Conservation (phyloP, 2,888 invertebrate species). For the Drosophila macrospina region DNA sequence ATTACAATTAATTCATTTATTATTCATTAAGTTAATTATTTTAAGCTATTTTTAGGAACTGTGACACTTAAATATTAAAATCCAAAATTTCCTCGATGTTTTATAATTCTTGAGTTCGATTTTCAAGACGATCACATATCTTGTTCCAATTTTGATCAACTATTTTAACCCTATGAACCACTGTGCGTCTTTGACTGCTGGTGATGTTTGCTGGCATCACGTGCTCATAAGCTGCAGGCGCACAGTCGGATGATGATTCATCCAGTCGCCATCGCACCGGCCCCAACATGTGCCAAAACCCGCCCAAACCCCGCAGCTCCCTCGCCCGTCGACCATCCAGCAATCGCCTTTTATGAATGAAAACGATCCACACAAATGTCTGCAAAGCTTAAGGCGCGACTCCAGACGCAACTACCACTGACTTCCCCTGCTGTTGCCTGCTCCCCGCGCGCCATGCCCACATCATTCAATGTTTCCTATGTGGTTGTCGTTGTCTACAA, state of each 20-base stretch:
- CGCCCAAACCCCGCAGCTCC: constrained; percentile 31
- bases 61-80: neutral
- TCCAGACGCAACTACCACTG: constrained; percentile 43
- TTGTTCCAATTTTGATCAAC: neutral
- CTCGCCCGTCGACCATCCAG: constrained; percentile 1
- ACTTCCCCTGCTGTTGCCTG: neutral
- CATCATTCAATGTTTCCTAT: constrained; percentile 65
- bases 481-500: constrained; percentile 60
- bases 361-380: constrained; percentile 61
- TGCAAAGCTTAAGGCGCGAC: constrained; percentile 48
- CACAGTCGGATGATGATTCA: constrained; percentile 54
- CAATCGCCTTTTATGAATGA: constrained; percentile 73
- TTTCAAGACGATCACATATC: neutral
- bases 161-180: neutral
- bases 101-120: neutral
- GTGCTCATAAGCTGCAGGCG: constrained; percentile 55
- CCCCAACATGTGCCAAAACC: constrained; percentile 59
- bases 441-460: constrained; percentile 5
- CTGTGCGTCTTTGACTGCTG: constrained; percentile 18
- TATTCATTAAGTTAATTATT: too few relatives aligned
- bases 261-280: constrained; percentile 41
- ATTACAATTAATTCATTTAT: too few relatives aligned
- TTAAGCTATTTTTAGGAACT: neutral
- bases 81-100: neutral
- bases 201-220: constrained; percentile 57